These are phyloP conservation scores for Phyto melanocephala DNA, from an alignment of 2,888 invertebrate species.

Conservation along the genomic window DNA sequence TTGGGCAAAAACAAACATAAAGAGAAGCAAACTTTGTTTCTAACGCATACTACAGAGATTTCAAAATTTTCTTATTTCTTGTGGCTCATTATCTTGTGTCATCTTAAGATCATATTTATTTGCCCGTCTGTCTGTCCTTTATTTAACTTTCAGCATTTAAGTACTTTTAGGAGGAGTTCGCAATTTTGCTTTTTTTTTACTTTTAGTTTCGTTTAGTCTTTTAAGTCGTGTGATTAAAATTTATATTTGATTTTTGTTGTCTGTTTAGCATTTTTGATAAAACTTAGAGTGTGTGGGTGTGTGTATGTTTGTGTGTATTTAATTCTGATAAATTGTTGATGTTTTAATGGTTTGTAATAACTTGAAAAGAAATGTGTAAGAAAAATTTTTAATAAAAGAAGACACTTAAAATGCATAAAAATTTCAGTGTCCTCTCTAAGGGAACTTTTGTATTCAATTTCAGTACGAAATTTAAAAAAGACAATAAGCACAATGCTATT, in stretches of 20 bases:
- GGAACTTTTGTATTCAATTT: too few relatives aligned
- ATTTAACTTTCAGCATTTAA: background rate
- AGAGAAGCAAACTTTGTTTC: background rate
- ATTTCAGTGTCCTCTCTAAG: too few relatives aligned
- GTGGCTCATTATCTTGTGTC: conserved; percentile 13
- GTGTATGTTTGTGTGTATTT: background rate
- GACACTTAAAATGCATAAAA: too few relatives aligned
- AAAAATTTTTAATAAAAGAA: background rate
- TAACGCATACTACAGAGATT: background rate
- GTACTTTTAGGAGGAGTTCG: background rate
- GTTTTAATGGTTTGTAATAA: conserved; percentile 51
- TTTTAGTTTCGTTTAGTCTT: background rate
- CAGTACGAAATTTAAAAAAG: too few relatives aligned
- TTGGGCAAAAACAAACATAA: background rate
- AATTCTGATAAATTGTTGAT: conserved; percentile 44
- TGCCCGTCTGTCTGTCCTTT: background rate
- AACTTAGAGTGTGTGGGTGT: background rate
- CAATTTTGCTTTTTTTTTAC: background rate
- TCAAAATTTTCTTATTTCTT: background rate
- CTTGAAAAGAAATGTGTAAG: background rate
- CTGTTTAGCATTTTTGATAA: background rate
- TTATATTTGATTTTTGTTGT: conserved; percentile 20
- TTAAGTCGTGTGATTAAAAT: background rate
- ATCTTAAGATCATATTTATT: conserved; percentile 27
- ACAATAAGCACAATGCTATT: too few relatives aligned